Percentiles rank a stretch among this genome's conserved stretches.
Evolutionary conservation across 2,113 vertebrate genomes (phyloP).

Genomic region (Mobula birostris): DNA sequence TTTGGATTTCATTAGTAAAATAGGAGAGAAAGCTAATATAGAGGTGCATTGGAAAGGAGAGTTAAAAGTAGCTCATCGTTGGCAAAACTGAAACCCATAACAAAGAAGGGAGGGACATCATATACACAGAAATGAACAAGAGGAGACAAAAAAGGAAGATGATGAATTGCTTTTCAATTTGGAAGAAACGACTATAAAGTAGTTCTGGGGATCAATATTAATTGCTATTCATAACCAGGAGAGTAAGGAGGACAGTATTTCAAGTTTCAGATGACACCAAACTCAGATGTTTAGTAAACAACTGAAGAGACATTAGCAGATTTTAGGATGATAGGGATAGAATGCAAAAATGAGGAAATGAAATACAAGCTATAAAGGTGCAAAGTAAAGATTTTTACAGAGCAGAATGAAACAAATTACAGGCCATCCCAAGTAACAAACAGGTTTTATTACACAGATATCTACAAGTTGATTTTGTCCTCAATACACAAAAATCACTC

Average conservation of each 20-base stretch:
- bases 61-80: not conserved
- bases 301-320: not conserved
- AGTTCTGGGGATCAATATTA: not conserved
- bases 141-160: not conserved
- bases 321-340: not conserved
- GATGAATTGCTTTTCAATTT: not conserved
- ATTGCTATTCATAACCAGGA: not conserved
- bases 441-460: no score
- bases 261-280: not conserved
- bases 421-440: no score
- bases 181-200: not conserved
- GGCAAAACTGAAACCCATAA: not conserved
- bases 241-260: not conserved
- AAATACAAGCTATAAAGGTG: not conserved
- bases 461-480: no score
- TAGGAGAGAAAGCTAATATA: not conserved
- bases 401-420: not conserved
- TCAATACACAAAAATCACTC: no score
- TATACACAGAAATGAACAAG: not conserved
- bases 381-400: not conserved
- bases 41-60: not conserved
- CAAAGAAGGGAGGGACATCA: not conserved
- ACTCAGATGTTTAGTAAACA: not conserved
- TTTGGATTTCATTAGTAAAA: not conserved
- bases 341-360: not conserved